Base-by-base conservation (phyloP, 1,140 invertebrate species). In the Drosophila kurseongensis region DNA sequence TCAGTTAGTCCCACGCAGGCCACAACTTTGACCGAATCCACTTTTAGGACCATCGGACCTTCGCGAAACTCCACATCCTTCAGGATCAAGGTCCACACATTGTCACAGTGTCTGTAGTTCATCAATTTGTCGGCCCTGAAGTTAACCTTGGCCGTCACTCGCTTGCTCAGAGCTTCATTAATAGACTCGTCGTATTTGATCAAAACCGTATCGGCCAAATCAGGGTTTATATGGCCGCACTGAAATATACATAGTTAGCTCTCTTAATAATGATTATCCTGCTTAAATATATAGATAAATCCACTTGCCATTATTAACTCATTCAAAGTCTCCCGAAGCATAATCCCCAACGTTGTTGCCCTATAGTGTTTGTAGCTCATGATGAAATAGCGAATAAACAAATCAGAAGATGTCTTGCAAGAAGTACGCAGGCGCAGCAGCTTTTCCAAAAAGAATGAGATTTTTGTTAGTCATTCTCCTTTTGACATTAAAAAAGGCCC, bases 321-420 rank as follows among this genome's bases (percentile, higher is more conserved):
- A n/a, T 50, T 23, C n/a, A 50, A 10, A 10, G 47, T 50, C 3
- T 32, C 47, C 27, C 32, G 27, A 23, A 50, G 47, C 27, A 27
- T 32, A 1, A 3, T 50, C n/a, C 47, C 47, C 27, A 50, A 14
- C 1, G 47, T 50, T 8, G 27, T 14, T 5, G 23, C 6, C 27
- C 47, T n/a, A 27, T 50, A 50, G 8, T 5, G 27, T 29, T 50
- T 13, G n/a, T 29, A 50, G 47, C 0, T 50, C 47, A 50, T 50
- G 0, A 0, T 16, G 6, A 42, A 16, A 16, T 16, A 5, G 44
- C 16, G 18, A 18, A 45, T 27, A 1, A 27, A n/a, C 1, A 2
- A 4, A 48, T 23, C 5, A 7, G 10, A 6, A 42, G 38, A 5
- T 13, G 1, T 5, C 5, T 5, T 5, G 38, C 5, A 41, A 16